Evolutionary conservation across 92 coral and sea anemone species (phyloP).

Genomic region (Heteractis magnifica): DNA sequence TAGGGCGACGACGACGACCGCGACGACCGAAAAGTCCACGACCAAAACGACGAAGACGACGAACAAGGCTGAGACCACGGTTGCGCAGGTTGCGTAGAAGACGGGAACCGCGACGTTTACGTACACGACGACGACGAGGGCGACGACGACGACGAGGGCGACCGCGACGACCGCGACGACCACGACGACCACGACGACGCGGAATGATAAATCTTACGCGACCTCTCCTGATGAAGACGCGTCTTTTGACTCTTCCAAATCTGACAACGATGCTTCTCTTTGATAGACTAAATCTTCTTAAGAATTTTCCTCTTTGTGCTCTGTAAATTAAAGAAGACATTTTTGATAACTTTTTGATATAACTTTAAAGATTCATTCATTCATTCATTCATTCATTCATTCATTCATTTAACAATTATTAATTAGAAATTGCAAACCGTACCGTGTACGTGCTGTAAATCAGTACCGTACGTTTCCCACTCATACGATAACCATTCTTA

Average conservation of each 20-base stretch:
- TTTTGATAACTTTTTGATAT: too few species aligned
- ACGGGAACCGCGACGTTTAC: neutral
- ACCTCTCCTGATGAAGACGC: neutral
- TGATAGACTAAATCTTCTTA: neutral
- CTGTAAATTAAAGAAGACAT: neutral
- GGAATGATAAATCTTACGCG: neutral
- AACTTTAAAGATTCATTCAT: neutral
- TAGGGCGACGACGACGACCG: neutral
- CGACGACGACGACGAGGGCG: neutral
- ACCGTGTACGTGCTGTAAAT: too few species aligned
- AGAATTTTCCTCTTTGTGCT: neutral
- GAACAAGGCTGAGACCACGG: too few species aligned
- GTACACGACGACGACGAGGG: conserved; percentile 6
- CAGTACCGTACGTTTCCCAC: too few species aligned
- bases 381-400: too few species aligned
- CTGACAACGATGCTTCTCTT: neutral
- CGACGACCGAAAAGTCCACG: neutral
- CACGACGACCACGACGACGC: neutral
- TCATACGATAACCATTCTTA: too few species aligned
- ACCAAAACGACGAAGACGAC: neutral
- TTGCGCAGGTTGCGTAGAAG: too few species aligned
- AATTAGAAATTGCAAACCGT: too few species aligned
- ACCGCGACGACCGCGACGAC: neutral
- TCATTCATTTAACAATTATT: neutral
- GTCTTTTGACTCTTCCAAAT: neutral